phyloP scores from a whole-genome alignment of 2,888 invertebrate species.

The Bruchidius siliquastri region DNA sequence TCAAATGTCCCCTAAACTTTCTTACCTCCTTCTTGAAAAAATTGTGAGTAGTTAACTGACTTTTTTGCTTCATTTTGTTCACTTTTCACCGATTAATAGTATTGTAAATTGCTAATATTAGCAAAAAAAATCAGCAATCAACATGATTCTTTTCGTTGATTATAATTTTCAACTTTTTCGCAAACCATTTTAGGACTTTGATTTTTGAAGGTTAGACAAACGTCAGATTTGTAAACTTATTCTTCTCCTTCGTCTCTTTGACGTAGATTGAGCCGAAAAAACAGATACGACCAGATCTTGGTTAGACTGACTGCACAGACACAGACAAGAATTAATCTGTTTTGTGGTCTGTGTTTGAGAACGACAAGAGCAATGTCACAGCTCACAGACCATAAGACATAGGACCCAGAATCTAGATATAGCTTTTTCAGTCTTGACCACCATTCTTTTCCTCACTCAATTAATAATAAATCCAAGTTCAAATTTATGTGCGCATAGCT shows the following conservation, averaged over 20 bases:
- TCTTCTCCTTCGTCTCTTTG: background rate
- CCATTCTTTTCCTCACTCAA: too few species aligned
- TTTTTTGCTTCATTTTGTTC: constrained; percentile 21
- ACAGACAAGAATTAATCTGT: too few species aligned
- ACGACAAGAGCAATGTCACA: too few species aligned
- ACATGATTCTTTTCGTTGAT: constrained; percentile 14
- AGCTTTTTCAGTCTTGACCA: too few species aligned
- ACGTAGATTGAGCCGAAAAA: too few species aligned
- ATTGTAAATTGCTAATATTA: background rate
- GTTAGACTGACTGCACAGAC: too few species aligned
- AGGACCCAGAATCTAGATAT: too few species aligned
- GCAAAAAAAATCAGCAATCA: constrained; percentile 7
- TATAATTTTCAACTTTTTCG: constrained; percentile 18
- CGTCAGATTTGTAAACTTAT: background rate
- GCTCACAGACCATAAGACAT: too few species aligned
- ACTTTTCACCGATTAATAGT: background rate
- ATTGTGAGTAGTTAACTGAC: constrained; percentile 22
- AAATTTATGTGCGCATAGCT: too few species aligned
- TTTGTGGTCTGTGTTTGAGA: too few species aligned
- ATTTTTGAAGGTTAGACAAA: constrained; percentile 16
- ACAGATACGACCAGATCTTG: too few species aligned
- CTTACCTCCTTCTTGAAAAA: constrained; percentile 29
- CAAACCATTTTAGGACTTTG: constrained; percentile 16
- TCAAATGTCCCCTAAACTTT: background rate
- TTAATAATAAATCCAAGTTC: too few species aligned